Percentiles rank a stretch among this genome's conserved stretches.
These are phyloP conservation scores for Teleogryllus occipitalis DNA, from an alignment of 1,140 invertebrate species.

Conservation along the genomic window DNA sequence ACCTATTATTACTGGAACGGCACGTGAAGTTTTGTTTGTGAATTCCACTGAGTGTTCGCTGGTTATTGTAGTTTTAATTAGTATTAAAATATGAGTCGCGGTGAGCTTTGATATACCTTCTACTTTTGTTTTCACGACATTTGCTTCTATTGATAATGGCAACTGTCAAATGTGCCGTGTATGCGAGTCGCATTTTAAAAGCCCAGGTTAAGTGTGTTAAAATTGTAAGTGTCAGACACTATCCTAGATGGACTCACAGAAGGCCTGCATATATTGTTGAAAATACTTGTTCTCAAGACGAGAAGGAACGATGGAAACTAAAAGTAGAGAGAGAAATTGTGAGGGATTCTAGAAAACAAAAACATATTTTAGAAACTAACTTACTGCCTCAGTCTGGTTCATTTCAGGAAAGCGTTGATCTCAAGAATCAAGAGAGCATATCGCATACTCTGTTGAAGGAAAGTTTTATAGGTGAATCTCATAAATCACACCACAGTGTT, in stretches of 20 bases:
- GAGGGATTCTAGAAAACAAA: background rate
- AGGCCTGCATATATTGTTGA: conserved; percentile 29
- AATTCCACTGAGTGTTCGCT: no score
- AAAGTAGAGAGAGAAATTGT: conserved; percentile 8
- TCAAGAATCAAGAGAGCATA: background rate
- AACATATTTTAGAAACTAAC: background rate
- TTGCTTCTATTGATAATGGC: no score
- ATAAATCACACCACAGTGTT: background rate
- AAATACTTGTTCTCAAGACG: conserved; percentile 31
- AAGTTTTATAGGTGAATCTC: conserved; percentile 16
- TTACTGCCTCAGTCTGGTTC: background rate
- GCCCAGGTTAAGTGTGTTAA: background rate
- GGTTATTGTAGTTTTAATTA: no score
- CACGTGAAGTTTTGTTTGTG: no score
- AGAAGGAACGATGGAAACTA: conserved; percentile 17
- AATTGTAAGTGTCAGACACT: conserved; percentile 17
- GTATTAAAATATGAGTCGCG: no score
- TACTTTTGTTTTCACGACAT: no score
- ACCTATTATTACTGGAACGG: no score
- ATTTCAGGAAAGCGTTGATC: background rate
- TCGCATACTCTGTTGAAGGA: conserved; percentile 7
- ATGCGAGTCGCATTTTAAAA: no score
- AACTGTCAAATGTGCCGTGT: no score
- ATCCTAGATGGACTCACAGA: conserved; percentile 27
- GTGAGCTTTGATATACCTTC: no score